Percentiles rank a stretch among this genome's conserved stretches.
These are phyloP conservation scores for Pomatostomus ruficeps DNA, from an alignment of 2,113 vertebrate species.

Conservation along the genomic window DNA sequence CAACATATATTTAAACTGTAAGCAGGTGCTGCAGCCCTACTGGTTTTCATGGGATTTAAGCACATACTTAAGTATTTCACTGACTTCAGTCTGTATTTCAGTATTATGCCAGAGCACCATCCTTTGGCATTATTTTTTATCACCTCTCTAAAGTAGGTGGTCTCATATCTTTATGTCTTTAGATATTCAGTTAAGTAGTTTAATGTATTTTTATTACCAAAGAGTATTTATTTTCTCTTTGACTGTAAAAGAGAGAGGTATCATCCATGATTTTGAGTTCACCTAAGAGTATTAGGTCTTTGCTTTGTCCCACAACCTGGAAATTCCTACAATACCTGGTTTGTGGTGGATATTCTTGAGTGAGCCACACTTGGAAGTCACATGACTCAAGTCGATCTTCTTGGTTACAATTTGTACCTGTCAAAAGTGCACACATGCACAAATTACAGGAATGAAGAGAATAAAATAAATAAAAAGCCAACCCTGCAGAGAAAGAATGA, in stretches of 20 bases:
- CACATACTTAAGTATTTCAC: neutral
- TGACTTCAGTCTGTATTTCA: neutral
- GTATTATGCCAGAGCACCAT: neutral
- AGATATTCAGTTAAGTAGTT: neutral
- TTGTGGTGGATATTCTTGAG: conserved; percentile 91
- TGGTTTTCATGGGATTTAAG: neutral
- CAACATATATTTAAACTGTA: neutral
- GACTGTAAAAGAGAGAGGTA: neutral
- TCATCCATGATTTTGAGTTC: neutral
- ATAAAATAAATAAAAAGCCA: neutral
- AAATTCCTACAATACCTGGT: conserved; percentile 80
- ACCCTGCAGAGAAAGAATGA: neutral
- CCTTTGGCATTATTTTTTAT: neutral
- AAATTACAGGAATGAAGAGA: neutral
- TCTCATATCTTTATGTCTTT: neutral
- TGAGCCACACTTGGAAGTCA: conserved; percentile 91
- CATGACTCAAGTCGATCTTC: conserved; percentile 92
- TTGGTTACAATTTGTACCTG: conserved; percentile 92
- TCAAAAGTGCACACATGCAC: neutral
- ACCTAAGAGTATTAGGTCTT: neutral
- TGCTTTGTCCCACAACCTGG: neutral
- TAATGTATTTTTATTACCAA: neutral
- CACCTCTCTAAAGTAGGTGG: neutral
- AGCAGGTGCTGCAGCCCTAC: neutral
- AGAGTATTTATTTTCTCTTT: neutral